A percentile compares a stretch with the other conserved stretches of the same genome.
Evolutionary conservation across 2,888 invertebrate species (phyloP).

Genomic region (Lymantria monacha): DNA sequence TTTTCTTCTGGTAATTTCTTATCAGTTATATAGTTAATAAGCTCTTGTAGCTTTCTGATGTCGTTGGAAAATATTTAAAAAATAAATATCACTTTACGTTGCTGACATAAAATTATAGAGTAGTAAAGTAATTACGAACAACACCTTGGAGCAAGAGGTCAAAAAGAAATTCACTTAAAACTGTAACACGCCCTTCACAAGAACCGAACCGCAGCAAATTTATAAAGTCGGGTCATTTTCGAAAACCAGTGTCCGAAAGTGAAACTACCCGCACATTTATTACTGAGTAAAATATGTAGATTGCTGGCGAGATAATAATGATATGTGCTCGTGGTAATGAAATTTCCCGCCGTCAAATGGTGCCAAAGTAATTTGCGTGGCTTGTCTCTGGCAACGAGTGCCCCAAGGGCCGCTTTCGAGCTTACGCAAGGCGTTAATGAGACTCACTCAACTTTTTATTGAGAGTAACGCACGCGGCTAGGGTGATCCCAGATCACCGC

Average conservation of each 20-base stretch:
- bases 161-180: constrained; percentile 82
- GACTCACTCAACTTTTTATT: constrained; percentile 66
- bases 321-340: constrained; percentile 83
- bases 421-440: constrained; percentile 79
- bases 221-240: constrained; percentile 78
- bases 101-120: constrained; percentile 72
- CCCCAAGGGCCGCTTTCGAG: constrained; percentile 81
- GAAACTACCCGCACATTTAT: constrained; percentile 81
- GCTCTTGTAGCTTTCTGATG: constrained; percentile 28
- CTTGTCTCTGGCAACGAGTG: constrained; percentile 76
- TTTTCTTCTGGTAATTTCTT: background rate
- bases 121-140: constrained; percentile 68
- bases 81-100: constrained; percentile 71
- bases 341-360: constrained; percentile 82
- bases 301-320: constrained; percentile 80
- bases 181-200: constrained; percentile 79
- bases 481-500: constrained; percentile 37
- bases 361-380: constrained; percentile 82
- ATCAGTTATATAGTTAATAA: constrained; percentile 8
- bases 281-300: constrained; percentile 81
- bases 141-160: constrained; percentile 79
- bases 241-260: constrained; percentile 81
- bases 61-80: constrained; percentile 31
- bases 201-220: constrained; percentile 60
- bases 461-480: constrained; percentile 57